phyloP scores from a whole-genome alignment of 35 echinoderm and acorn worm genomes.

The Strongylocentrotus purpuratus region DNA sequence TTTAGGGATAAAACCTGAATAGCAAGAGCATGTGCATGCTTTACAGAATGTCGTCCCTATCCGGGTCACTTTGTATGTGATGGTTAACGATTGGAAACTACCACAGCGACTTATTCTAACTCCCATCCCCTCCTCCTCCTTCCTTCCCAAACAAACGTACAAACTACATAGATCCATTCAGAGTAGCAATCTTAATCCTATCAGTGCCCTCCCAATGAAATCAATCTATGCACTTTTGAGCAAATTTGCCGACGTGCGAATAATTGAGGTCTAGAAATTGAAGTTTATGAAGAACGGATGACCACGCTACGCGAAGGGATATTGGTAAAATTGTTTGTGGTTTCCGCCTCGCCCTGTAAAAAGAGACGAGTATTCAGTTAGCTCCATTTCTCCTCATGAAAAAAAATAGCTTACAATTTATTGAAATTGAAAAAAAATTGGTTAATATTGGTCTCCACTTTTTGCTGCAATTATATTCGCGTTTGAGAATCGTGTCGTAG shows the following conservation, averaged over 20 bases:
- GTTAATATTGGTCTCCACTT: too few species aligned
- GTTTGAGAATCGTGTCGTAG: too few species aligned
- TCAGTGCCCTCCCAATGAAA: not conserved
- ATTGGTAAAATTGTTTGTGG: not conserved
- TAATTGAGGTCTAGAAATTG: not conserved
- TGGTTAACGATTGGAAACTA: too few species aligned
- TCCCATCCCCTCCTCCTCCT: not conserved
- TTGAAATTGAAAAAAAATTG: too few species aligned
- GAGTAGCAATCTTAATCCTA: not conserved
- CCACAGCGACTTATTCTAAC: too few species aligned
- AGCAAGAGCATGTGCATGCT: too few species aligned
- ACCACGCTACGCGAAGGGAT: not conserved
- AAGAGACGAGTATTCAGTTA: not conserved
- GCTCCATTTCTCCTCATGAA: not conserved
- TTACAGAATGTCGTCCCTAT: too few species aligned
- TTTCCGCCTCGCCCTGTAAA: not conserved
- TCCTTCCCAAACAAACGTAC: too few species aligned
- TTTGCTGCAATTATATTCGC: too few species aligned
- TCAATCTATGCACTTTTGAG: not conserved
- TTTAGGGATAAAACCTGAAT: too few species aligned
- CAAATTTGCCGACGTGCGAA: not conserved
- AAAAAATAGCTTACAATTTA: not conserved
- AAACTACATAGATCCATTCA: too few species aligned
- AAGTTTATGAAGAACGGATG: not conserved
- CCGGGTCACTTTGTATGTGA: too few species aligned